Base-by-base conservation (phyloP, 2,113 vertebrate genomes). In the Nicator chloris region DNA sequence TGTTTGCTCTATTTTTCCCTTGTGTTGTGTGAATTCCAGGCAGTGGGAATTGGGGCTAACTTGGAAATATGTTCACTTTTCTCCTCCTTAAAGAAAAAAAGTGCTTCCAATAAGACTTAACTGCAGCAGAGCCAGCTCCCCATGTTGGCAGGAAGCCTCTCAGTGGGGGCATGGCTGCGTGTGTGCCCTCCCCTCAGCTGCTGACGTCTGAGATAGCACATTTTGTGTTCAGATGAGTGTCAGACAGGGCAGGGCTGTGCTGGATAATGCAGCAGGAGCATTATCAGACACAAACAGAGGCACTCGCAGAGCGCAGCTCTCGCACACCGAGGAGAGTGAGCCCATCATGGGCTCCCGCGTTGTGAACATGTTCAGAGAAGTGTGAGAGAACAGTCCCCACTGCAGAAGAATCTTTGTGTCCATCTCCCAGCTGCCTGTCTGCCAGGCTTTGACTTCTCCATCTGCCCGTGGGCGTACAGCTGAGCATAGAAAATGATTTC, bases 221-320 rank as follows among this genome's bases (percentile, higher is more conserved):
- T 81, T 68, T 30, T 81, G 90, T 90, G 64, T 86, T 92, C 66
- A 82, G 64, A 42, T 30, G 87, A 64, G 93, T 64, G 94, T 84
- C 79, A 35, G 2, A 22, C 59, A 3, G 88, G 75, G 71, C 24
- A 86, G 90, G 90, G 90, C 30, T 84, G 82, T 22, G 79, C 37
- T 81, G 93, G 90, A 6, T 75, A 13, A 53, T 57, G 76, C 27
- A 35, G 79, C 90, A 84, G 82, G 45, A 61, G 2, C 27, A 4
- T 93, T 96, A 93, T 88, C 94, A 93, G 44, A 10, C 88, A 23
- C 88, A 57, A 64, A 37, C 88, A 96, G 93, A 87, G 61, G 86
- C 12, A 1, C 44, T 39, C 30, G 14, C 2, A 13, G 64, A 47
- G 23, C 7, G 0, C 78, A 30, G 51, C 66, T 27, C 8, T 37